Evolutionary conservation across 2,797 vertebrate genomes (phyloP).

Genomic region (Crypturellus tataupa): DNA sequence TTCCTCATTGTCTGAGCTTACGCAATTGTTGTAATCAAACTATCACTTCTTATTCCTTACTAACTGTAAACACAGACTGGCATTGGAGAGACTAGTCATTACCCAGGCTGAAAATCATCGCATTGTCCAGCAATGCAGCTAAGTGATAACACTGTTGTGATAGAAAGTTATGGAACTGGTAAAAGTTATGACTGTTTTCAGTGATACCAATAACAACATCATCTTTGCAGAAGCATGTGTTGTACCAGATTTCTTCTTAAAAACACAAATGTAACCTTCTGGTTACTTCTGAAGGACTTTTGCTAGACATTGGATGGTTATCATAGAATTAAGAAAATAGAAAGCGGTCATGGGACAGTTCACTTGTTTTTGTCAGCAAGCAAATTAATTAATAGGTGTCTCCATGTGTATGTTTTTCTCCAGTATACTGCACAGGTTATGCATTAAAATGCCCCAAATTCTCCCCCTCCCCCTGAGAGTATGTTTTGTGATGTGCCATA

Average conservation of each 20-base stretch:
- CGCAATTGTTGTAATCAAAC: constrained; percentile 11
- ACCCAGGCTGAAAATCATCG: background rate
- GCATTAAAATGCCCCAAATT: background rate
- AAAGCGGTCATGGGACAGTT: background rate
- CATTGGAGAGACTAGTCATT: constrained; percentile 24
- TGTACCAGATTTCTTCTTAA: background rate
- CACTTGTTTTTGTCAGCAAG: background rate
- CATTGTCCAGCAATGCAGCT: background rate
- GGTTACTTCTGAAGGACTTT: background rate
- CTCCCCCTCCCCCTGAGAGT: too few species aligned
- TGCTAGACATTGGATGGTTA: background rate
- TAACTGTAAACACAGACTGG: background rate
- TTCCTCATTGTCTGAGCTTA: constrained; percentile 20
- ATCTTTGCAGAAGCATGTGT: background rate
- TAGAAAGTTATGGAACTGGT: background rate
- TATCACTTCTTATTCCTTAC: background rate
- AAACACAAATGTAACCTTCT: background rate
- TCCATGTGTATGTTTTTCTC: background rate
- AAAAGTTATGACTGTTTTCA: background rate
- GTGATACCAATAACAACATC: background rate
- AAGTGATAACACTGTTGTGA: background rate
- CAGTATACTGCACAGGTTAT: background rate
- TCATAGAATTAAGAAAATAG: background rate
- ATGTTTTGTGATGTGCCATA: background rate
- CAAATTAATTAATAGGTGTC: background rate